Evolutionary conservation across 1,140 invertebrate species (phyloP).

Genomic region (Eumeta japonica): DNA sequence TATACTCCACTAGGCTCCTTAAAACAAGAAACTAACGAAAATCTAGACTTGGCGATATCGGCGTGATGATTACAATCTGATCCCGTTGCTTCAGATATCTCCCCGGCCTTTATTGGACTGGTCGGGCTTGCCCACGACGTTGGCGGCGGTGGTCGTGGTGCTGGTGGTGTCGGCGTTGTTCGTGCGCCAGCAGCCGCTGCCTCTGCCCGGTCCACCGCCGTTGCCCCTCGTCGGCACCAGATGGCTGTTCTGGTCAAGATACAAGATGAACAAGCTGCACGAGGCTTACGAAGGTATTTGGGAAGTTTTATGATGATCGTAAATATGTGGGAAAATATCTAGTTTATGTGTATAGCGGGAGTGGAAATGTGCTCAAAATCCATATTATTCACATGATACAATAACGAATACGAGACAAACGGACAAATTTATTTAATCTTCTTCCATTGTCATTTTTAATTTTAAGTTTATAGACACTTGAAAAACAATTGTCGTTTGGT

Average conservation of each 20-base stretch:
- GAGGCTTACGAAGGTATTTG: conserved; percentile 79
- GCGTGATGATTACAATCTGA: too few species aligned
- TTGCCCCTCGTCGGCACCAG: conserved; percentile 77
- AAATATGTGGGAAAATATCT: conserved; percentile 2
- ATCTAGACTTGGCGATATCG: too few species aligned
- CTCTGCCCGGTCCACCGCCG: conserved; percentile 72
- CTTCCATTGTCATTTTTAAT: too few species aligned
- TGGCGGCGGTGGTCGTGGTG: conserved; percentile 24
- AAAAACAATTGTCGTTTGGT: too few species aligned
- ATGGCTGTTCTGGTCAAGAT: conserved; percentile 77
- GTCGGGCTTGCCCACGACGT: conserved; percentile 34
- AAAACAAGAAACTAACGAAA: too few species aligned
- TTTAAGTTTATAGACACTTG: too few species aligned
- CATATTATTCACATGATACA: too few species aligned
- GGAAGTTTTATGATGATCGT: conserved; percentile 15
- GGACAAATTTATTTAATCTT: too few species aligned
- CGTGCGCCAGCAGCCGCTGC: conserved; percentile 20
- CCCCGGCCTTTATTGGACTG: conserved; percentile 39
- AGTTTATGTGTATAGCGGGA: not conserved
- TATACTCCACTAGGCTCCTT: too few species aligned
- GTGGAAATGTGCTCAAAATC: too few species aligned
- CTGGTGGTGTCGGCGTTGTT: conserved; percentile 26
- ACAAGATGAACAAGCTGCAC: conserved; percentile 73
- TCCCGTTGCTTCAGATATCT: conserved; percentile 24
- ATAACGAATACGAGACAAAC: too few species aligned